Evolutionary conservation across 2,888 invertebrate genomes (phyloP).

Genomic region (Melanostoma mellinum): DNA sequence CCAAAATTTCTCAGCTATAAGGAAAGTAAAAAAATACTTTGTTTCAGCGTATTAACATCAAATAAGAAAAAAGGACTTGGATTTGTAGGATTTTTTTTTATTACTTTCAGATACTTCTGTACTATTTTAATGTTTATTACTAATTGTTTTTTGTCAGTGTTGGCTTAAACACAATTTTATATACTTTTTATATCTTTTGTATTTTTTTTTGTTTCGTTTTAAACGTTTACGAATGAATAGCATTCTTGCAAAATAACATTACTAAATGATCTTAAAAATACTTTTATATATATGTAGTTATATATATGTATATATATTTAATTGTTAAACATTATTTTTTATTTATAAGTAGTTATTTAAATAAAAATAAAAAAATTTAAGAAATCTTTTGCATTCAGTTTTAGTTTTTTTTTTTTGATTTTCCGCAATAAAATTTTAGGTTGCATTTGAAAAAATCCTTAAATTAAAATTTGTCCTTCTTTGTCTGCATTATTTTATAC

Average conservation of each 20-base stretch:
- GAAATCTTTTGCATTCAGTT: constrained; percentile 29
- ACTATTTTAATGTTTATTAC: too few relatives aligned
- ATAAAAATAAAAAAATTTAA: background rate
- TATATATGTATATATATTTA: constrained; percentile 31
- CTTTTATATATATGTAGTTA: constrained; percentile 44
- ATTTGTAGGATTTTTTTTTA: too few relatives aligned
- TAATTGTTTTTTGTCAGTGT: too few relatives aligned
- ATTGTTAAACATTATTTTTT: constrained; percentile 32
- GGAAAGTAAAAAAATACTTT: too few relatives aligned
- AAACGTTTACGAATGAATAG: constrained; percentile 59
- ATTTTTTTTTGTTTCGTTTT: constrained; percentile 37
- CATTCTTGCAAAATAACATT: constrained; percentile 66
- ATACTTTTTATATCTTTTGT: background rate
- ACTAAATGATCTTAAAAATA: constrained; percentile 56
- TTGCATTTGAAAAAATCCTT: constrained; percentile 25
- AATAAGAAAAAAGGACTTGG: too few relatives aligned
- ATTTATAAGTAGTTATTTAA: constrained; percentile 40
- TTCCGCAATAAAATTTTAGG: constrained; percentile 30
- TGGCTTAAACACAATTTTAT: background rate
- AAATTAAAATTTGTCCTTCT: constrained; percentile 25
- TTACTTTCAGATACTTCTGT: too few relatives aligned
- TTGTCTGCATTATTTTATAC: constrained; percentile 57
- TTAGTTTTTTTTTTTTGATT: constrained; percentile 16
- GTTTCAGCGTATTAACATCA: too few relatives aligned
- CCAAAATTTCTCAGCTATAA: too few relatives aligned